A percentile compares a stretch with the other conserved stretches of the same genome.
Evolutionary conservation across 2,797 vertebrate genomes (phyloP).

Genomic region (Rhynchotus rufescens): DNA sequence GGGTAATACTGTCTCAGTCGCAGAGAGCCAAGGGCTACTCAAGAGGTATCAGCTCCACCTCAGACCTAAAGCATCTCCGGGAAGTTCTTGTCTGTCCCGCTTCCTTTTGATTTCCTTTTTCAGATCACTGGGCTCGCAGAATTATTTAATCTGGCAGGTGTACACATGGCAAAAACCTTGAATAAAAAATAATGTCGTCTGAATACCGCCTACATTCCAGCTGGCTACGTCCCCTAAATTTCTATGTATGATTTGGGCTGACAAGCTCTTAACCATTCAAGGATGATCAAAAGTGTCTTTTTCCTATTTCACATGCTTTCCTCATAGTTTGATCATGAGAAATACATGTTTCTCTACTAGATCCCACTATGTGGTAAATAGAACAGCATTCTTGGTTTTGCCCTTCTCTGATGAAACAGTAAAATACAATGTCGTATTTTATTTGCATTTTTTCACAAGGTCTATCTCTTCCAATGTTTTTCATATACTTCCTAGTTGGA

Average conservation of each 20-base stretch:
- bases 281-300: background rate
- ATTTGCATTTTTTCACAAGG: background rate
- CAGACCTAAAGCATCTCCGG: accelerated
- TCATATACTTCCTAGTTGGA: background rate
- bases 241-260: background rate
- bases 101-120: background rate
- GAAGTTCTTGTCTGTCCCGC: background rate
- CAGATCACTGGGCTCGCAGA: background rate
- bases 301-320: background rate
- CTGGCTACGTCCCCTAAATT: background rate
- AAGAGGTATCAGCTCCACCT: accelerated
- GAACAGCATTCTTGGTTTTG: background rate
- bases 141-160: background rate
- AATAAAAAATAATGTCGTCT: background rate
- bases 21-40: background rate
- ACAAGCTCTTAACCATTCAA: background rate
- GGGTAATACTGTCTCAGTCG: accelerated
- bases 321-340: background rate
- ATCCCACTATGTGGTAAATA: background rate
- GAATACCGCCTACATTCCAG: background rate
- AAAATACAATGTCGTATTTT: background rate
- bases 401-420: background rate
- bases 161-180: background rate
- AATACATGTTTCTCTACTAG: background rate
- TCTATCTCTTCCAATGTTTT: background rate